Conservation (phyloP, 2,113 vertebrate species). For the Gyps fulvus region DNA sequence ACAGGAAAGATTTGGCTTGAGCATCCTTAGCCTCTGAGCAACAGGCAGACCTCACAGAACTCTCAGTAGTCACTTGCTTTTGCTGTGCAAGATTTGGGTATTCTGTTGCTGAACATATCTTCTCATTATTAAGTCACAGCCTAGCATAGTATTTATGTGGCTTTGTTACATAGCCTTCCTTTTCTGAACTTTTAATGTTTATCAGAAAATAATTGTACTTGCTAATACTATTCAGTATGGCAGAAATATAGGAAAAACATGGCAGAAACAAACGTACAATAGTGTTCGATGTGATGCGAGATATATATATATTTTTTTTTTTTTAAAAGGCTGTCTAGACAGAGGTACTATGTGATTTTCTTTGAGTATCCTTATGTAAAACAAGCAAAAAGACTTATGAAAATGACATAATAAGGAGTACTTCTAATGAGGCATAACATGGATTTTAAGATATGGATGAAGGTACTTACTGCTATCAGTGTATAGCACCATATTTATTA, state of each 20-base stretch:
- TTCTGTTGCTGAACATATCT: background rate
- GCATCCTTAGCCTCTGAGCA: background rate
- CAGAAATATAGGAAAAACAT: background rate
- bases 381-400: background rate
- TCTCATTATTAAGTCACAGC: background rate
- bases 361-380: background rate
- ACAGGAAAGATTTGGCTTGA: background rate
- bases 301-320: background rate
- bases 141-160: background rate
- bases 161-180: background rate
- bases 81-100: background rate
- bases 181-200: background rate
- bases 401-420: background rate
- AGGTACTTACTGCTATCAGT: background rate
- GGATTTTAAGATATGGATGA: background rate
- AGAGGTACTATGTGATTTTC: background rate
- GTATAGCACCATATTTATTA: background rate
- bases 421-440: background rate
- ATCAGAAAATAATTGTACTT: background rate
- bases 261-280: background rate
- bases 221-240: background rate
- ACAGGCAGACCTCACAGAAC: background rate
- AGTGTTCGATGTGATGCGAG: background rate
- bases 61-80: background rate
- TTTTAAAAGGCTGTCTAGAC: background rate